A percentile compares a stretch with the other conserved stretches of the same genome.
These are phyloP conservation scores for Cnemophilus loriae DNA, from an alignment of 2,113 vertebrate genomes.

Conservation along the genomic window DNA sequence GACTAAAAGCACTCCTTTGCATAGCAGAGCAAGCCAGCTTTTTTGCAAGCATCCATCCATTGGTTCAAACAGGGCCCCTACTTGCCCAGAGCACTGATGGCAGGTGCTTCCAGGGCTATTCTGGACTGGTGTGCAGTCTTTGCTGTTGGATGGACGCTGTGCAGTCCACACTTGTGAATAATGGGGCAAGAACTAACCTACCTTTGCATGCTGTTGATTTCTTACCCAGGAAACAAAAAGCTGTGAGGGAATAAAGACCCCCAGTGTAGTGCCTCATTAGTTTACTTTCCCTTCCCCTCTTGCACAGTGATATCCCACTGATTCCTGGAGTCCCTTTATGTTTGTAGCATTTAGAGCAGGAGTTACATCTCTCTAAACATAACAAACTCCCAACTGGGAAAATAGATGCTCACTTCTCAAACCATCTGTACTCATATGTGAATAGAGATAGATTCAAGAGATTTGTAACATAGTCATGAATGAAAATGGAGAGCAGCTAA, in stretches of 20 bases:
- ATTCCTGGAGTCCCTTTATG: not conserved
- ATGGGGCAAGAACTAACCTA: not conserved
- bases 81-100: not conserved
- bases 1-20: not conserved
- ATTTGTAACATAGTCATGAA: not conserved
- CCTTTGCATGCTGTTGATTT: not conserved
- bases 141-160: not conserved
- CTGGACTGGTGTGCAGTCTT: accelerated
- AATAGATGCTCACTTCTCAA: not conserved
- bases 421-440: not conserved
- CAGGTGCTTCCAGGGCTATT: accelerated
- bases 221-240: not conserved
- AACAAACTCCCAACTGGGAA: not conserved
- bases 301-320: not conserved
- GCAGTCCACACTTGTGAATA: accelerated
- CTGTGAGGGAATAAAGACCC: not conserved
- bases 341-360: not conserved
- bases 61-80: not conserved
- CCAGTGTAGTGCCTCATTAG: not conserved
- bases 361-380: not conserved
- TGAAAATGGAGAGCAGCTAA: not conserved
- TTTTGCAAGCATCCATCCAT: not conserved
- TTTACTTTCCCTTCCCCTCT: not conserved
- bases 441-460: not conserved
- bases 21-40: not conserved